Base-by-base conservation (phyloP, 2,888 invertebrate species). In the Synanthedon tipuliformis region DNA sequence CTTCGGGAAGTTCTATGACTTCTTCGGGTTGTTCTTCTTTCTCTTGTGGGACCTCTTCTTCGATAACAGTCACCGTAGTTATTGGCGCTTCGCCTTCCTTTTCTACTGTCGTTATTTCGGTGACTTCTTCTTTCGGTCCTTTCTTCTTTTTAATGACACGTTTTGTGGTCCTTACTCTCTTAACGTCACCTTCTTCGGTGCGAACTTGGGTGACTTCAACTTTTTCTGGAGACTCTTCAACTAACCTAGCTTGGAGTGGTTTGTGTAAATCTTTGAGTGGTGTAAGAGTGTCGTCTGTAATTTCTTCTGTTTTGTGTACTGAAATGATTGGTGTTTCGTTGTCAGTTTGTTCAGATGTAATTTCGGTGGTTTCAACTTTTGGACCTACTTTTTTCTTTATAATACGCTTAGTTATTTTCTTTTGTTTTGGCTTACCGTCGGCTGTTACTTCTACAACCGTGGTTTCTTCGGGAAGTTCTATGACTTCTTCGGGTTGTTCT, bases 21-120 rank as follows among this genome's bases (percentile, higher is more conserved):
- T 23, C 23, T 23, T 23, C 23, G 0, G 23, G 23, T 4, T 23
- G 4, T 4, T 23, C 23, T 18, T 18, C 18, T 18, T 16, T 16
- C 16, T 16, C 16, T 18, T 18, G 3, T 18, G 23, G 23, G 1
- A 23, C 23, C 23, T 23, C 23, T 23, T 23, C 23, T 23, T 23
- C 23, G 4, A 23, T 4, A 23, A 23, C 4, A 4, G 23, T 23
- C 23, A 23, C 23, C 2, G 23, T 23, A 23, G 23, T 23, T 4
- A 23, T 23, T 0, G 60, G 59, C 58, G 61, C 63, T 48, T 72
- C 56, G 11, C 68, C 64, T 4, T 81, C 73, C 52, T 75, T 72
- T 56, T 78, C 75, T 52, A 70, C 55, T 1, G 68, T 73, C 66
- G 73, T 59, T 53, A 61, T 56, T 65, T 76, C 52, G 59, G 69